phyloP scores from a whole-genome alignment of 2,113 vertebrate genomes.

The Recurvirostra avosetta region DNA sequence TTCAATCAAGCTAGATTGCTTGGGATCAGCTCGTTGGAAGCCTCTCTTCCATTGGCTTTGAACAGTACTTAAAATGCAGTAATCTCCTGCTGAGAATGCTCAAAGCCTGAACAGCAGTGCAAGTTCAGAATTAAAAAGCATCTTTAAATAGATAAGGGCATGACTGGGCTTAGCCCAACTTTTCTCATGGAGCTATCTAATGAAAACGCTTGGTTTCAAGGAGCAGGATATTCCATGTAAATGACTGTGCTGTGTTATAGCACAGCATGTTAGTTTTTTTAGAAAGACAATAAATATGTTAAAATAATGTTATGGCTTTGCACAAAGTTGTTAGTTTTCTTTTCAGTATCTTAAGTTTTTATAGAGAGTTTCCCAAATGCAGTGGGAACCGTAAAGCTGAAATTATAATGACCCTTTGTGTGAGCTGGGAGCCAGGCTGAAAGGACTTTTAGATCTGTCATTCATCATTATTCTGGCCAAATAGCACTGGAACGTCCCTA shows the following conservation, averaged over 20 bases:
- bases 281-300: background rate
- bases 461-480: background rate
- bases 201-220: background rate
- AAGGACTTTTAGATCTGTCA: background rate
- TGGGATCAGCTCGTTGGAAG: constrained; percentile 53
- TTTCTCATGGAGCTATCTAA: constrained; percentile 23
- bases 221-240: background rate
- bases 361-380: background rate
- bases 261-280: background rate
- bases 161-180: constrained; percentile 48
- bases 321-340: background rate
- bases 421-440: background rate
- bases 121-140: constrained; percentile 57
- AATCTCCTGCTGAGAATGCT: constrained; percentile 37
- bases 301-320: background rate
- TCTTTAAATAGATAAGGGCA: constrained; percentile 68
- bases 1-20: constrained; percentile 31
- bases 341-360: background rate
- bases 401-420: background rate
- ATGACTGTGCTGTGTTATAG: background rate
- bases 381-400: background rate
- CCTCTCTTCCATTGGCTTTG: constrained; percentile 53
- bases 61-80: constrained; percentile 48
- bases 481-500: background rate
- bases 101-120: constrained; percentile 36